A percentile compares a stretch with the other conserved stretches of the same genome.
Conservation (phyloP, 2,797 vertebrate species). For the Sciaenops ocellatus region DNA sequence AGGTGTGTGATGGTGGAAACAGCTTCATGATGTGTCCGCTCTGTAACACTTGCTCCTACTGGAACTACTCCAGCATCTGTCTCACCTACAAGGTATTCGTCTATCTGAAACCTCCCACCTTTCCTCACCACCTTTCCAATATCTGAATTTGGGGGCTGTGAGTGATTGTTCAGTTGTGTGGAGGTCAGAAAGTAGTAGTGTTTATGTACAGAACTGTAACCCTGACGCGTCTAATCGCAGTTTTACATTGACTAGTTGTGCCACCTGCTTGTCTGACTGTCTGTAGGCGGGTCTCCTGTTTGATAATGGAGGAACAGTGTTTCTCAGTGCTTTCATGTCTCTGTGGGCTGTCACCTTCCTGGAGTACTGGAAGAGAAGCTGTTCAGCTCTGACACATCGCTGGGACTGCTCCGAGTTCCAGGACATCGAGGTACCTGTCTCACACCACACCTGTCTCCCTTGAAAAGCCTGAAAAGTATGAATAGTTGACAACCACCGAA, state of each 20-base stretch:
- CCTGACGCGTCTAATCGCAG: too few species aligned
- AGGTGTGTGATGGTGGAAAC: conserved; percentile 77
- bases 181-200: too few species aligned
- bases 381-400: conserved; percentile 82
- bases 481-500: background rate
- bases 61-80: conserved; percentile 87
- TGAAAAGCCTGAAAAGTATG: background rate
- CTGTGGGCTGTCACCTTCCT: conserved; percentile 88
- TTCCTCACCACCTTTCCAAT: background rate
- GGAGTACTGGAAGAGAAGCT: conserved; percentile 88
- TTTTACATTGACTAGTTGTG: too few species aligned
- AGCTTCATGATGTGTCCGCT: conserved; percentile 86
- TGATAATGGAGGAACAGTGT: conserved; percentile 87
- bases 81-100: conserved; percentile 83
- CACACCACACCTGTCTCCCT: conserved; percentile 9
- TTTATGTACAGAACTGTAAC: background rate
- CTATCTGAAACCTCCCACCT: background rate
- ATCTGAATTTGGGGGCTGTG: background rate
- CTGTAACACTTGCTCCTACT: conserved; percentile 84
- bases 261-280: background rate
- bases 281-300: conserved; percentile 85
- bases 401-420: conserved; percentile 88
- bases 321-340: conserved; percentile 89
- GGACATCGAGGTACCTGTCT: conserved; percentile 76
- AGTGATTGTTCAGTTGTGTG: too few species aligned